Evolutionary conservation across 2,888 invertebrate genomes (phyloP).

Genomic region (Drosophila colorata): DNA sequence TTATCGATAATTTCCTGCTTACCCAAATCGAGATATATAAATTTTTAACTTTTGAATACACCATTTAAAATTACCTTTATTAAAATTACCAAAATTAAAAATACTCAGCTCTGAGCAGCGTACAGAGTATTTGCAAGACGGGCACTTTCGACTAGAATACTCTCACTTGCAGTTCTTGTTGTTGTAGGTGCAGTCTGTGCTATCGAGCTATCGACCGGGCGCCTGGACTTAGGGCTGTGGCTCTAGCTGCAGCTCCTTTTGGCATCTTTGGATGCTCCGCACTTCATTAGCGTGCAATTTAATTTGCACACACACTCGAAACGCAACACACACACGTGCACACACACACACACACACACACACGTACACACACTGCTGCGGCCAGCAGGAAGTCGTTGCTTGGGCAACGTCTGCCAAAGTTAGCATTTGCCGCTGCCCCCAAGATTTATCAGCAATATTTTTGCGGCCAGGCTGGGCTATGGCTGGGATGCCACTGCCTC

Average conservation of each 20-base stretch:
- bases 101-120: no score
- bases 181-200: slow-evolving; percentile 9
- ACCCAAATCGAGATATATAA: no score
- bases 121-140: no score
- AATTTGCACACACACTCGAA: slow-evolving; percentile 73
- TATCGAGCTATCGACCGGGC: slow-evolving; percentile 35
- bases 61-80: no score
- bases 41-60: no score
- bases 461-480: slow-evolving; percentile 12
- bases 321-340: slow-evolving; percentile 11
- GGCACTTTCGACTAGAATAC: no score
- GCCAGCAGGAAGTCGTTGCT: slow-evolving; percentile 67
- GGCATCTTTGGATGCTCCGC: slow-evolving; percentile 34
- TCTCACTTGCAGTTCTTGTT: background rate
- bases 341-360: background rate
- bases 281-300: slow-evolving; percentile 80
- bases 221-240: slow-evolving; percentile 11
- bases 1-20: no score
- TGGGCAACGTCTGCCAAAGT: slow-evolving; percentile 39
- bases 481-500: slow-evolving; percentile 42
- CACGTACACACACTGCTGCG: slow-evolving; percentile 2
- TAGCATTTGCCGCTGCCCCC: slow-evolving; percentile 32
- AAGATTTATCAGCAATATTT: slow-evolving; percentile 69
- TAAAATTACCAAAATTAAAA: no score
- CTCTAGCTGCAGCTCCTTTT: background rate